These are phyloP conservation scores for Panthera tigris DNA, from an alignment of 2,113 vertebrate genomes.

Conservation along the genomic window DNA sequence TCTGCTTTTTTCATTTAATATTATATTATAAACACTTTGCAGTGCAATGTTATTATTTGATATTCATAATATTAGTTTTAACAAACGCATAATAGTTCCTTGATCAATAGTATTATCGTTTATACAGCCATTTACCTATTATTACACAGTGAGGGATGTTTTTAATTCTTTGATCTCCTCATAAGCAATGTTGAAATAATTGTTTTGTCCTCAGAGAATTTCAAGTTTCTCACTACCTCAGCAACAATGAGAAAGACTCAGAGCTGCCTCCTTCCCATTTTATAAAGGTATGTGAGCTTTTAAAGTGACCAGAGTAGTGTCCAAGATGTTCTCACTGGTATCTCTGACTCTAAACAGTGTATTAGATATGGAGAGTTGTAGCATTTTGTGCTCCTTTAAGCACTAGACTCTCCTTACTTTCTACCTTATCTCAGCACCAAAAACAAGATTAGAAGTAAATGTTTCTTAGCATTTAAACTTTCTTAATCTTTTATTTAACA, in stretches of 20 bases:
- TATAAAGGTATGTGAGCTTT: not conserved
- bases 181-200: not conserved
- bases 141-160: not conserved
- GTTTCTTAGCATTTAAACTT: not conserved
- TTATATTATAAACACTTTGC: not conserved
- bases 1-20: not conserved
- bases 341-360: not conserved
- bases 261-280: not conserved
- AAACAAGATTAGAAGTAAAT: not conserved
- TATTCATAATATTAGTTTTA: conserved; percentile 12
- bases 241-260: not conserved
- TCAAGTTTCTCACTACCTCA: not conserved
- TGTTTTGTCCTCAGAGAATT: not conserved
- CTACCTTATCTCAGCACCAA: not conserved
- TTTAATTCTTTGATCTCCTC: conserved; percentile 19
- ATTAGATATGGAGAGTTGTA: not conserved
- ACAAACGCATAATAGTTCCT: not conserved
- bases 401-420: not conserved
- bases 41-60: not conserved
- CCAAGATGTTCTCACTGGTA: not conserved
- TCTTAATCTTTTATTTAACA: not conserved
- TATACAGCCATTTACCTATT: not conserved
- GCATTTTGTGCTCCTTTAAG: not conserved
- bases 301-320: not conserved
- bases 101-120: not conserved